Percentiles rank a stretch among this genome's conserved stretches.
Conservation (phyloP, 2,113 vertebrate species). For the Lycaon pictus region DNA sequence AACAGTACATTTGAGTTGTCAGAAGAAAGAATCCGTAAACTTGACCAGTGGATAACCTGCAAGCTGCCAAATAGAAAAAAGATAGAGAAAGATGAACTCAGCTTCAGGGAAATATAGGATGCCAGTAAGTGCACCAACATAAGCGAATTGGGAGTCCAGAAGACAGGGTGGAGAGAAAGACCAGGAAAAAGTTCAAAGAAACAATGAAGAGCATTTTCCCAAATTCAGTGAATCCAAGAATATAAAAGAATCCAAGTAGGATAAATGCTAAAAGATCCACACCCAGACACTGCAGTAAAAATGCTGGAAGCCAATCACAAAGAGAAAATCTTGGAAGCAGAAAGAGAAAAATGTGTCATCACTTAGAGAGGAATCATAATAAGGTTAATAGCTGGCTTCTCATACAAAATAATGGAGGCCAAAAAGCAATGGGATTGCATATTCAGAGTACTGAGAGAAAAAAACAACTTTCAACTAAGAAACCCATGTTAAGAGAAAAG, state of each 20-base stretch:
- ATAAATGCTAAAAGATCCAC: not conserved
- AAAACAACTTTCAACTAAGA: not conserved
- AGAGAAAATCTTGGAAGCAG: not conserved
- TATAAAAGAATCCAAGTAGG: not conserved
- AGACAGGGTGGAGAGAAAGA: not conserved
- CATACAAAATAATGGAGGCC: not conserved
- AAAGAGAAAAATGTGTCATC: not conserved
- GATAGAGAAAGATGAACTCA: not conserved
- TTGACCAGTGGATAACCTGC: not conserved
- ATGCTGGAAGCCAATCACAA: not conserved
- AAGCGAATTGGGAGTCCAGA: not conserved
- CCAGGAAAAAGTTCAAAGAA: not conserved
- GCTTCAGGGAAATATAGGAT: not conserved
- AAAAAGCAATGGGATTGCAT: not conserved
- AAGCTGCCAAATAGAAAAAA: too few relatives aligned
- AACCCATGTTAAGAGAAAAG: not conserved
- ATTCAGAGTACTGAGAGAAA: not conserved
- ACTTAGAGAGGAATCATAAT: not conserved
- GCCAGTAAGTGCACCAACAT: accelerated
- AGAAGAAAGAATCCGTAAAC: not conserved
- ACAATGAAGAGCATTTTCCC: not conserved
- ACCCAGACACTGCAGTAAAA: not conserved
- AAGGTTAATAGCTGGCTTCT: not conserved
- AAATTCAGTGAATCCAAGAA: not conserved
- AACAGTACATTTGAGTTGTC: not conserved